A percentile compares a stretch with the other conserved stretches of the same genome.
Evolutionary conservation across 1,140 invertebrate genomes (phyloP).

Genomic region (Drosophila quadrilineata): DNA sequence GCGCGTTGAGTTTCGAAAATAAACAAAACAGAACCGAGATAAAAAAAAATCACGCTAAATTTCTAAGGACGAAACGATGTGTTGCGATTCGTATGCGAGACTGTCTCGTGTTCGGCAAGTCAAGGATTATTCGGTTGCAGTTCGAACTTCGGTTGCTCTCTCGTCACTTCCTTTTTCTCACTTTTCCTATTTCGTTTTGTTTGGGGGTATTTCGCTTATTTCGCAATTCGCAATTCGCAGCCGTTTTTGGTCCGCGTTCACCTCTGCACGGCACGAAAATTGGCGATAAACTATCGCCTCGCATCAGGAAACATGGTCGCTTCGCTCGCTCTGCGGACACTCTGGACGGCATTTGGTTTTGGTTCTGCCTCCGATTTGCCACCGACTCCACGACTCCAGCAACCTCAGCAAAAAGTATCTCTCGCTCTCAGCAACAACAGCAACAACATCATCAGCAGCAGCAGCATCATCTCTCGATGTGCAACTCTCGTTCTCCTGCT

Average conservation of each 20-base stretch:
- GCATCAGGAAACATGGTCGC: slow-evolving; percentile 81
- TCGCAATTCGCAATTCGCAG: slow-evolving; percentile 57
- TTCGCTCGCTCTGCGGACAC: slow-evolving; percentile 52
- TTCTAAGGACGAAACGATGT: too few species aligned
- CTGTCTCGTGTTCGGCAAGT: too few species aligned
- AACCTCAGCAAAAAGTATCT: too few species aligned
- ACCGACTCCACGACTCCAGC: slow-evolving; percentile 7
- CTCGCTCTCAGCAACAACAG: slow-evolving; percentile 12
- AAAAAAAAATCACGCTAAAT: too few species aligned
- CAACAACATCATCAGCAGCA: slow-evolving; percentile 15
- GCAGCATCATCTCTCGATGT: slow-evolving; percentile 21
- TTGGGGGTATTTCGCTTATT: slow-evolving; percentile 12
- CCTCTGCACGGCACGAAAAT: slow-evolving; percentile 81
- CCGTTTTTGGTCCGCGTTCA: slow-evolving; percentile 81
- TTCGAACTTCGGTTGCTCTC: neutral
- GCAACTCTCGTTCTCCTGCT: slow-evolving; percentile 19
- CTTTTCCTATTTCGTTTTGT: slow-evolving; percentile 10
- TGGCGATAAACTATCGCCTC: slow-evolving; percentile 81
- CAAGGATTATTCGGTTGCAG: too few species aligned
- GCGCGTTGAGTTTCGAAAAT: too few species aligned
- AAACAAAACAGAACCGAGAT: slow-evolving; percentile 8
- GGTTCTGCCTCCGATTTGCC: slow-evolving; percentile 23
- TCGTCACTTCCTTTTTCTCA: neutral
- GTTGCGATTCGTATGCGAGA: too few species aligned
- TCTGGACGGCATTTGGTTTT: slow-evolving; percentile 40